A percentile compares a stretch with the other conserved stretches of the same genome.
Conservation (phyloP, 1,140 invertebrate genomes). For the roundworm (Caenorhabditis elegans) region DNA sequence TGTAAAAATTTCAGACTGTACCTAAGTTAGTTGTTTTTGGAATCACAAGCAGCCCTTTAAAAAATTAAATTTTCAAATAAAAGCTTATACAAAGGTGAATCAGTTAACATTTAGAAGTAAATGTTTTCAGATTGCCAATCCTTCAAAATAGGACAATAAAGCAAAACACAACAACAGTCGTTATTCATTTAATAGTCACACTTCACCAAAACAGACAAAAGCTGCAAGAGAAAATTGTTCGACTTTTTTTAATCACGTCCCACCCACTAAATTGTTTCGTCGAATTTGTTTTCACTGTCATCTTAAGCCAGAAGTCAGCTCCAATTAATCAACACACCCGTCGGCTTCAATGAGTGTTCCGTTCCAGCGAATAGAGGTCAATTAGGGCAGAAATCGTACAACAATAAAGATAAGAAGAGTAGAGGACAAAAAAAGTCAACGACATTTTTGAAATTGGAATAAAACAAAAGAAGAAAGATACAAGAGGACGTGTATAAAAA, state of each 20-base stretch:
- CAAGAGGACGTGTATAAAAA: neutral
- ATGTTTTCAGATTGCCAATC: too few species aligned
- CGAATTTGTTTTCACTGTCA: neutral
- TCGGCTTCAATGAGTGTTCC: neutral
- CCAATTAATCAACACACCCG: neutral
- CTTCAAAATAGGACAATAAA: too few species aligned
- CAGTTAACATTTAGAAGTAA: too few species aligned
- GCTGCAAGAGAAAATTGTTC: neutral
- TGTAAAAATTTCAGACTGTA: too few species aligned
- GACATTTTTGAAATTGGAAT: neutral
- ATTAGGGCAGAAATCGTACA: neutral
- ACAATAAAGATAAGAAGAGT: neutral
- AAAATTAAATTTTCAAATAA: too few species aligned
- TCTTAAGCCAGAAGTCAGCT: neutral
- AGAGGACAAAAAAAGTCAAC: too few species aligned
- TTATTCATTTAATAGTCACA: neutral
- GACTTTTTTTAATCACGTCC: too few species aligned
- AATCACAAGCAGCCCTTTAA: too few species aligned
- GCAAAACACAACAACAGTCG: too few species aligned
- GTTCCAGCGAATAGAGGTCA: constrained; percentile 4
- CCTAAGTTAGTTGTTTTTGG: too few species aligned
- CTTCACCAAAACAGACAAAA: neutral
- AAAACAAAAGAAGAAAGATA: neutral
- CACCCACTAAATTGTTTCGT: neutral
- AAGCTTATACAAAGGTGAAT: too few species aligned